Base-by-base conservation (phyloP, 2,113 vertebrate genomes). In the Mastomys natalensis region DNA sequence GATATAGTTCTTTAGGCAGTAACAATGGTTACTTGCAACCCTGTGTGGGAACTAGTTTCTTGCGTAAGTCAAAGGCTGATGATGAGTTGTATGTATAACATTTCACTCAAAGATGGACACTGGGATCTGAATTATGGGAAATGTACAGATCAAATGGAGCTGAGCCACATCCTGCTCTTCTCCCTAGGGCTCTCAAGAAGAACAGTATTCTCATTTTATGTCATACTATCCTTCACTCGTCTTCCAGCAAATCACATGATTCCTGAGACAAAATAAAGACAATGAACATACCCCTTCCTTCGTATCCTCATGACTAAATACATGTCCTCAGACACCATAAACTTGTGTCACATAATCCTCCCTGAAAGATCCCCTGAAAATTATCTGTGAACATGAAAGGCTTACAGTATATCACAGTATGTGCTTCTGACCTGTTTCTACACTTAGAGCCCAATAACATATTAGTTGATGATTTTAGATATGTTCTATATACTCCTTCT, bases 31-130 rank as follows among this genome's bases (percentile, higher is more conserved):
- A 26, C 40, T 40, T 17, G 24, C 22, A 78, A 7, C 34, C 37
- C n/a, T 34, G 10, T 22, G 12, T 51, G 12, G 45, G 62, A 45
- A 31, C 53, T n/a, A 37, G 31, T 15, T 10, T 2, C 4, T 26
- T 29, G 45, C 11, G 10, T 1, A 85, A 43, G 0, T 3, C 11
- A 73, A 34, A 4, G 17, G 15, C 0, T 8, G 13, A 10, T 48
- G 17, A n/a, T 48, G 17, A n/a, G 48, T 40, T 66, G 45, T 62
- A 34, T 34, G n/a, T 9, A 43, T 3, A 85, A 80, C 34, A 45
- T 73, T 29, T 22, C 7, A n/a, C n/a, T 21, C 55, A 21, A 51
- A 64, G 62, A 19, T 64, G 62, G 10, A 64, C 62, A 26, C 4
- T 81, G 48, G 48, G n/a, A 76, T 37, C 31, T 58, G 9, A 68